A percentile compares a stretch with the other conserved stretches of the same genome.
Evolutionary conservation across 2,113 vertebrate species (phyloP).

Genomic region (Burhinus bistriatus): DNA sequence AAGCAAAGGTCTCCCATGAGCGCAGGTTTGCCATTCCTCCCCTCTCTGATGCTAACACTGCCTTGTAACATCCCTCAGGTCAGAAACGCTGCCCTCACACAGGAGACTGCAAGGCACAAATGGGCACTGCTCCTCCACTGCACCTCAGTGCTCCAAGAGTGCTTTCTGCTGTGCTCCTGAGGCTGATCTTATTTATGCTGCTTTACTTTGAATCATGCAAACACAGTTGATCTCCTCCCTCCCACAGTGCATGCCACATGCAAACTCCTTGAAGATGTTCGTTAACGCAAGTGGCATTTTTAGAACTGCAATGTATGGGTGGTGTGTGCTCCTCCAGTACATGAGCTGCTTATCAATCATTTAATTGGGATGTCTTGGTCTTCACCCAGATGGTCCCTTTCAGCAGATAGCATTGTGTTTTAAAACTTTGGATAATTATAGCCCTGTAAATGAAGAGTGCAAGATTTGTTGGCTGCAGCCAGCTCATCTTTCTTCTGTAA

Average conservation of each 20-base stretch:
- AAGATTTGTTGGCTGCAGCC: slow-evolving; percentile 74
- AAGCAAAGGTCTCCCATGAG: not conserved
- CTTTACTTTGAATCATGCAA: not conserved
- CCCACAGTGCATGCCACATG: not conserved
- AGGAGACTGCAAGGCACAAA: not conserved
- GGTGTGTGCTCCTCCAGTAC: slow-evolving; percentile 24
- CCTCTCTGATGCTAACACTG: not conserved
- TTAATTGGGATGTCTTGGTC: slow-evolving; percentile 64
- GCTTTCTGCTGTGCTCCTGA: not conserved
- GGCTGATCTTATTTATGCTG: not conserved
- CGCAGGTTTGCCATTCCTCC: not conserved
- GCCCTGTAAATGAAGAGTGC: slow-evolving; percentile 68
- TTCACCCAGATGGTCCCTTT: slow-evolving; percentile 78
- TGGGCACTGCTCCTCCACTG: not conserved
- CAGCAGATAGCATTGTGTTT: slow-evolving; percentile 76
- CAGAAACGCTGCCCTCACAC: not conserved
- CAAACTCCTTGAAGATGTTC: slow-evolving; percentile 56
- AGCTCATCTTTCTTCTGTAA: slow-evolving; percentile 70
- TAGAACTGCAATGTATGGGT: slow-evolving; percentile 34
- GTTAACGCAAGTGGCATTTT: slow-evolving; percentile 51
- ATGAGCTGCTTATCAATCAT: slow-evolving; percentile 49
- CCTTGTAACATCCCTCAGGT: not conserved
- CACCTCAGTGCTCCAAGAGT: not conserved
- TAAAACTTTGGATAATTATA: slow-evolving; percentile 80
- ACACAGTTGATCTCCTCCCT: slow-evolving; percentile 39